Evolutionary conservation across 2,797 vertebrate species (phyloP).

Genomic region (Ceyx erithaca): DNA sequence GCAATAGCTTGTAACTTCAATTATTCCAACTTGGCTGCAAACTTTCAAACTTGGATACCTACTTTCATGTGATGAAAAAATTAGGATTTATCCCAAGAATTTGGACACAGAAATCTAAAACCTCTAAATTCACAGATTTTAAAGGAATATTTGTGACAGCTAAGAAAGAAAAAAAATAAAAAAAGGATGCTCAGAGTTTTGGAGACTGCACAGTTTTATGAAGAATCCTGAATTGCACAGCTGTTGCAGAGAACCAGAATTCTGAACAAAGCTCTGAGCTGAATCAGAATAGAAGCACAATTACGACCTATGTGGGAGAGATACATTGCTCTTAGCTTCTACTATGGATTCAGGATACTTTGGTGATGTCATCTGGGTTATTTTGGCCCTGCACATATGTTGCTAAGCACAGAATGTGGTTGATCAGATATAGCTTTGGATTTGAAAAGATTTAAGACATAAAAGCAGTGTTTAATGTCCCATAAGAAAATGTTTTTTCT

Average conservation of each 20-base stretch:
- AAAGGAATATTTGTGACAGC: background rate
- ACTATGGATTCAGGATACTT: background rate
- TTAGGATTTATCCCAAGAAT: background rate
- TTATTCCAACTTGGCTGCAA: background rate
- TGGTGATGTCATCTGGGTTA: background rate
- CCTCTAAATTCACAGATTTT: accelerated
- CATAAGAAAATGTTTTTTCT: background rate
- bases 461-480: background rate
- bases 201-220: background rate
- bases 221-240: background rate
- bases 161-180: background rate
- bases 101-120: background rate
- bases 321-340: background rate
- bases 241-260: background rate
- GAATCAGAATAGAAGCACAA: background rate
- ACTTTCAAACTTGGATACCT: background rate
- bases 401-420: background rate
- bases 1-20: background rate
- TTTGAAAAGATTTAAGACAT: background rate
- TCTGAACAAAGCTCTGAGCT: background rate
- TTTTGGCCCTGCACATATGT: background rate
- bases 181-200: background rate
- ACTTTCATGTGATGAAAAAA: background rate
- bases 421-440: background rate
- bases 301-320: background rate